Base-by-base conservation (phyloP, 2,888 invertebrate species). In the Gymnosoma rotundatum region DNA sequence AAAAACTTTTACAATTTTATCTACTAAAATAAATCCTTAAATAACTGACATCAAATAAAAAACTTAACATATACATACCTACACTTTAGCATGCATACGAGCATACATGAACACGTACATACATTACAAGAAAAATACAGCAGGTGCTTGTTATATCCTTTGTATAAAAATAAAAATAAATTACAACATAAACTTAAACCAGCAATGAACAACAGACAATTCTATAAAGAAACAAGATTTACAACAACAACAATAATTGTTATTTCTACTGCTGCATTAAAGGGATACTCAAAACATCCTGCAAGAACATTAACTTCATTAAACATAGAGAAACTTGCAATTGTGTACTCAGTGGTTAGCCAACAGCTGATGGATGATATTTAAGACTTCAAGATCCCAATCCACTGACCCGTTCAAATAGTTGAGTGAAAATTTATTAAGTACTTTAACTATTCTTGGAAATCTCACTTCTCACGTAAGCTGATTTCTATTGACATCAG, bases 131-230 rank as follows among this genome's bases (percentile, higher is more conserved):
- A 52, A 32, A 21, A 61, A 48, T 20, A 18, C n/a, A 82, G 78
- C 78, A 83, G 83, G 83, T 83, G 78, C 72, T 69, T 63, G 70
- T 52, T 74, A 74, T 67, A 38, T 52, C 7, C 48, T 70, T 48
- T 64, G 50, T 16, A 61, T 21, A 18, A 25, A 74, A 54, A 74
- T n/a, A 63, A 18, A 64, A 60, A 9, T 12, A 45, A 48, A 58
- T 16, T 12, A 16, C 32, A 45, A 32, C 10, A 45, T 42, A 38
- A 36, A 63, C 54, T 2, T 36, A 18, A 54, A 67, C 52, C 16
- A 66, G 18, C 32, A 32, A 45, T 9, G 3, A 50, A 48, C 12
- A 45, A 32, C 45, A 54, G 60, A 48, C 16, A 42, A 56, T 20
- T 48, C 36, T 21, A 64, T 38, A 60, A 67, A 63, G 14, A 76